Base-by-base conservation (phyloP, 2,888 invertebrate genomes). In the Agonopterix arenella region DNA sequence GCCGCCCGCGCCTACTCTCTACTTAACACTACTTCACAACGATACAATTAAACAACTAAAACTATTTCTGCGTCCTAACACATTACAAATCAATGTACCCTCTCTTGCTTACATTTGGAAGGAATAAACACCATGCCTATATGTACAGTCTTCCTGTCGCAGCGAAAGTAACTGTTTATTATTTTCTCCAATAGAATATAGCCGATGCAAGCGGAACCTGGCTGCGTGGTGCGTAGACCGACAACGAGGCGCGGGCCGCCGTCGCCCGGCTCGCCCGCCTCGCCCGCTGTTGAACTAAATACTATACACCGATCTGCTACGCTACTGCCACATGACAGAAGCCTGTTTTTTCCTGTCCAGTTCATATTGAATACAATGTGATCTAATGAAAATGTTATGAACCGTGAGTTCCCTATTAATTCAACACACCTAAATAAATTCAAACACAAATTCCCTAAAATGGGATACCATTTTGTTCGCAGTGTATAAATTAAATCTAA, bases 11-110 rank as follows among this genome's bases (percentile, higher is more conserved):
- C 70, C 76, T 64, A 60, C 59, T 70, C 76, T 71, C 75, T 77
- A 80, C 83, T 83, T 82, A 84, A 83, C 70, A 77, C 80, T 86
- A 85, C 77, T 82, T 82, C 84, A 85, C 83, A 84, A 85, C 84
- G 80, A 84, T 84, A 86, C 80, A 81, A 82, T 75, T 79, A 81
- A 79, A 74, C 73, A 85, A 88, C 85, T 86, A 83, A 86, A 88
- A 82, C 82, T 82, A 84, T 83, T 81, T 82, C 83, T 80, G 83
- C 77, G 80, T 80, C 72, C 74, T 78, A 80, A 70, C 67, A 77
- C 74, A 73, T 73, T 73, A 76, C 70, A 80, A 76, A 80, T 76
- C 71, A 80, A 80, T 78, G 76, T 73, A 77, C 70, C 76, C 73
- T 76, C 72, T 76, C 77, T 76, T 77, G 73, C 72, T 71, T 72